Conservation (phyloP, 2,113 vertebrate species). For the Rhodinocichla rosea region DNA sequence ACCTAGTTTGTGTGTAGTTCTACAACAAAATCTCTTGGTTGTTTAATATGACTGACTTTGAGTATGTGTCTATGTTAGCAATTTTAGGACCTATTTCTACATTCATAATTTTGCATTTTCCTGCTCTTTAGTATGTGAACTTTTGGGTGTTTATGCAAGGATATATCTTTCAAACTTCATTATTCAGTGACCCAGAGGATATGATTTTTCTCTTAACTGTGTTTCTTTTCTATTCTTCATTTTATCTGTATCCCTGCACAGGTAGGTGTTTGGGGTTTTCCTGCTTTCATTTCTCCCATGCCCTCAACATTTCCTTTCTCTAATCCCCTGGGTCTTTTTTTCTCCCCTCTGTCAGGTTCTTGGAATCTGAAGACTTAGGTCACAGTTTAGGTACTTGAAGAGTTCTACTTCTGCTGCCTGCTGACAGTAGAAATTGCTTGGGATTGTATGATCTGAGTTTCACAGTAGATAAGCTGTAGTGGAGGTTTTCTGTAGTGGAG, state of each 20-base stretch:
- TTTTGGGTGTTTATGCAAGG: neutral
- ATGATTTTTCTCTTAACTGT: neutral
- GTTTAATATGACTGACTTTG: neutral
- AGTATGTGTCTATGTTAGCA: neutral
- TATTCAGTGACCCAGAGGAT: neutral
- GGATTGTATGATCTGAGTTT: slow-evolving; percentile 48
- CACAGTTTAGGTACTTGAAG: neutral
- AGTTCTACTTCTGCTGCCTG: slow-evolving; percentile 45
- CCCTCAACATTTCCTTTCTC: neutral
- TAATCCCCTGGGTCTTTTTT: neutral
- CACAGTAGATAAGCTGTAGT: neutral
- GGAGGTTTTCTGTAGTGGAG: neutral
- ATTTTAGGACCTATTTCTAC: neutral
- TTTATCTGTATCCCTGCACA: neutral
- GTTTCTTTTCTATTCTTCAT: neutral
- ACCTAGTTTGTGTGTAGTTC: neutral
- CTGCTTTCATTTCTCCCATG: neutral
- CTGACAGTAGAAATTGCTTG: slow-evolving; percentile 61
- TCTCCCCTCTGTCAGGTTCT: neutral
- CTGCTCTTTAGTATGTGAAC: neutral
- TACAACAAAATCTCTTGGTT: neutral
- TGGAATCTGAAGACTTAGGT: slow-evolving; percentile 13
- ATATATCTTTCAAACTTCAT: neutral
- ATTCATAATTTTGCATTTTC: neutral
- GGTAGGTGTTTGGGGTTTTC: neutral